phyloP scores from a whole-genome alignment of 2,797 vertebrate species.

The Aulostomus chinensis region DNA sequence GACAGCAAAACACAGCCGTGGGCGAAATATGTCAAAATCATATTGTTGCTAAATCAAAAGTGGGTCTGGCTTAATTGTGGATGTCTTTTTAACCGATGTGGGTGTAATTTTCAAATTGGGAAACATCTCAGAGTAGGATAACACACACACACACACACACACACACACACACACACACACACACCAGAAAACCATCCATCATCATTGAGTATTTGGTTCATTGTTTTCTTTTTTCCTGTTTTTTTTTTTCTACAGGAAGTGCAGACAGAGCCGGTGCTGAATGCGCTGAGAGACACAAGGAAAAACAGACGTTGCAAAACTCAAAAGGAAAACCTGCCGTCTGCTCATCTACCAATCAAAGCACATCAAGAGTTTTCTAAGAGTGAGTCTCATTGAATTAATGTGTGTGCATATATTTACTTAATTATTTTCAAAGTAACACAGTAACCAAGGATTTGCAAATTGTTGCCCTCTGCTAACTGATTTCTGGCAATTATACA shows the following conservation, averaged over 20 bases:
- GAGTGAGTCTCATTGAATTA: slow-evolving; percentile 55
- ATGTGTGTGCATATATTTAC: no score
- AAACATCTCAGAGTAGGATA: no score
- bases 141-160: background rate
- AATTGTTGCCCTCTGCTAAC: no score
- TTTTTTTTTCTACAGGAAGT: slow-evolving; percentile 65
- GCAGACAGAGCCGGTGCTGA: slow-evolving; percentile 77
- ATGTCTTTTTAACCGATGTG: background rate
- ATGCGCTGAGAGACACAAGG: slow-evolving; percentile 69
- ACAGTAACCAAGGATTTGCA: no score
- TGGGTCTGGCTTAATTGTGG: no score
- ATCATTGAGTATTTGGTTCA: background rate
- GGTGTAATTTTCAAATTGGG: background rate
- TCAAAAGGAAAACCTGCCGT: slow-evolving; percentile 60
- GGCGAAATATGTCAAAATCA: slow-evolving; percentile 25
- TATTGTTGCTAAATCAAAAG: slow-evolving; percentile 31
- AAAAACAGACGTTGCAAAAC: slow-evolving; percentile 58
- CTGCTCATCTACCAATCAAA: slow-evolving; percentile 75
- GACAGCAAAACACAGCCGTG: slow-evolving; percentile 38
- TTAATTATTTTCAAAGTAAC: no score
- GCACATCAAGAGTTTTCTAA: slow-evolving; percentile 43
- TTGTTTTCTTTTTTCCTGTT: slow-evolving; percentile 20
- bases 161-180: background rate
- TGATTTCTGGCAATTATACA: no score
- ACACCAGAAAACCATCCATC: background rate